These are phyloP conservation scores for Hermaeophaga mercurialis DNA, from an alignment of 2,888 invertebrate species.

Conservation along the genomic window DNA sequence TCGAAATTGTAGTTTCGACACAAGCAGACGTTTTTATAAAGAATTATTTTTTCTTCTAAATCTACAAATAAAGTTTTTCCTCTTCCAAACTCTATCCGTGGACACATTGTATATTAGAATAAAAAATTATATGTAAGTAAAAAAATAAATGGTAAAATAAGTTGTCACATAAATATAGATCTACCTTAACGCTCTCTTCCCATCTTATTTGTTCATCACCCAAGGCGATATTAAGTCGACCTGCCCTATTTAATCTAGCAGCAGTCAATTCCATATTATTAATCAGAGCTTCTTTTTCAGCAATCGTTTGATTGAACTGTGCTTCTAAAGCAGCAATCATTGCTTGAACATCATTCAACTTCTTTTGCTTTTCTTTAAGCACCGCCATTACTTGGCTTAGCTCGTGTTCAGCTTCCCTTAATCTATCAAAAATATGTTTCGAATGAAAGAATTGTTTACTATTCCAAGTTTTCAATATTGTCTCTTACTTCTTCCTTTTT, in stretches of 20 bases:
- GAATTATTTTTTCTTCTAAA: too few species aligned
- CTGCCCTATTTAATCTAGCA: constrained; percentile 79
- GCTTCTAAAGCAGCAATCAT: constrained; percentile 64
- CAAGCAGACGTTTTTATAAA: too few species aligned
- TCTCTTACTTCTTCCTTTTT: constrained; percentile 72
- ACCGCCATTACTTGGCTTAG: constrained; percentile 76
- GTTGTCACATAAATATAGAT: background rate
- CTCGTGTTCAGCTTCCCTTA: constrained; percentile 78
- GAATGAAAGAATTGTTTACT: too few species aligned
- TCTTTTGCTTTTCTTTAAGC: constrained; percentile 78
- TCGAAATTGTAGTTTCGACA: too few species aligned
- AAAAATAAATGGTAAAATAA: too few species aligned
- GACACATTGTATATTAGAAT: too few species aligned
- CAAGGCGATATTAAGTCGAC: constrained; percentile 82
- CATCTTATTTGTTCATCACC: constrained; percentile 86
- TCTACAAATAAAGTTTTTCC: too few species aligned
- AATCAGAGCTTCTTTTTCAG: constrained; percentile 75
- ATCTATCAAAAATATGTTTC: constrained; percentile 60
- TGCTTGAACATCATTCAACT: constrained; percentile 81
- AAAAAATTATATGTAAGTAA: too few species aligned
- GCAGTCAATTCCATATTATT: constrained; percentile 78
- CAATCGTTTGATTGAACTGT: constrained; percentile 73
- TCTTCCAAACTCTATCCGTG: too few species aligned
- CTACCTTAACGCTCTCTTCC: constrained; percentile 74
- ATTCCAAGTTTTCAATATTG: too few species aligned